phyloP scores from a whole-genome alignment of 2,797 vertebrate species.

The Echiichthys vipera region DNA sequence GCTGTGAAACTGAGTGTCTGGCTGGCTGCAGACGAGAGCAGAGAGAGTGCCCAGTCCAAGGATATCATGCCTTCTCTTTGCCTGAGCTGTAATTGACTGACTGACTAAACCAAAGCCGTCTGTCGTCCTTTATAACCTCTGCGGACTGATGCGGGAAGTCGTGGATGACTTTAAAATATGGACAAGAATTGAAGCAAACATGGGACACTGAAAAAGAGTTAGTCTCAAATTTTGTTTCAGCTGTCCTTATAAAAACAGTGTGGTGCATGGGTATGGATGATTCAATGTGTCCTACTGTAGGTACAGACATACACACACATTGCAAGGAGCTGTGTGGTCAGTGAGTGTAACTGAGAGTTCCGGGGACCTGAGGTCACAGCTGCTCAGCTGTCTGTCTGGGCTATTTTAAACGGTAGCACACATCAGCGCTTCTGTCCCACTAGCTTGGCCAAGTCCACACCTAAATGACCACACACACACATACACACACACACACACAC shows the following conservation, averaged over 20 bases:
- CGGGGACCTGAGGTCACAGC: slow-evolving; percentile 80
- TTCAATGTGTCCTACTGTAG: slow-evolving; percentile 30
- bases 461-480: slow-evolving; percentile 36
- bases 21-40: slow-evolving; percentile 51
- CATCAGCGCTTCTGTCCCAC: slow-evolving; percentile 79
- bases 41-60: slow-evolving; percentile 41
- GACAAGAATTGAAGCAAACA: slow-evolving; percentile 34
- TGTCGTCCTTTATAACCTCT: slow-evolving; percentile 43
- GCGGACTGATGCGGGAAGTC: slow-evolving; percentile 30
- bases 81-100: slow-evolving; percentile 63
- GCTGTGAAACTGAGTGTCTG: slow-evolving; percentile 72
- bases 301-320: slow-evolving; percentile 21
- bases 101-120: slow-evolving; percentile 52
- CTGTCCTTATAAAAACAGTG: background rate
- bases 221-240: slow-evolving; percentile 27
- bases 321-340: slow-evolving; percentile 58
- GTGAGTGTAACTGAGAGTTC: slow-evolving; percentile 71
- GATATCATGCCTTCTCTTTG: slow-evolving; percentile 52
- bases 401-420: slow-evolving; percentile 80
- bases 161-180: slow-evolving; percentile 50
- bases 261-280: slow-evolving; percentile 21
- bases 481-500: slow-evolving; percentile 21
- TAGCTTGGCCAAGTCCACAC: slow-evolving; percentile 55
- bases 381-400: slow-evolving; percentile 83
- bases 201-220: slow-evolving; percentile 16